Evolutionary conservation across 1,140 invertebrate species (phyloP).

Genomic region (Drosophila hydei): DNA sequence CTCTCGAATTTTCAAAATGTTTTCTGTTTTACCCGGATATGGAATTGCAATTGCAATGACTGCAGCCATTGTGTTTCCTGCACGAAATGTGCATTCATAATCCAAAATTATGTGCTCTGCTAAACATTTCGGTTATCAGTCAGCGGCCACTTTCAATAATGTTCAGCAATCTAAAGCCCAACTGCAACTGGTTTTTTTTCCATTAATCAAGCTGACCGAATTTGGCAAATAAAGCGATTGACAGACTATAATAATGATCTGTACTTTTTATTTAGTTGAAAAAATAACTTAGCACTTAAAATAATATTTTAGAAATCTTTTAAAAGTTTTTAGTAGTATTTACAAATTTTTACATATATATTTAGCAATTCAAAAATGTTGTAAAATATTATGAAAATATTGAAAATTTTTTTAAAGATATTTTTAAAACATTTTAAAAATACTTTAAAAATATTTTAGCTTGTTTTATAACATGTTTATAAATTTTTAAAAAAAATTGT

Average conservation of each 20-base stretch:
- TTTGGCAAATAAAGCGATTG: not conserved
- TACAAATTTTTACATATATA: no score
- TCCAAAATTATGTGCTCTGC: slow-evolving; percentile 36
- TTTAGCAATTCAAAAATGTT: no score
- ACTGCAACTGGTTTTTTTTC: not conserved
- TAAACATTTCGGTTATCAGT: slow-evolving; percentile 45
- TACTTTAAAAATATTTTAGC: no score
- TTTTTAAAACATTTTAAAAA: no score
- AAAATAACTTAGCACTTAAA: no score
- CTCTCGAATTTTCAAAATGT: not conserved
- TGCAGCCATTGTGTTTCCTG: slow-evolving; percentile 12
- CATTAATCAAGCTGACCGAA: slow-evolving; percentile 28
- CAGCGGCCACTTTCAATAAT: slow-evolving; percentile 27
- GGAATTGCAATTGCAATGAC: slow-evolving; percentile 11
- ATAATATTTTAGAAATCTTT: not conserved
- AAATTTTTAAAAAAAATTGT: no score
- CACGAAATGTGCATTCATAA: slow-evolving; percentile 29
- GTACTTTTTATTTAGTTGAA: no score
- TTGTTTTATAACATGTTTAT: no score
- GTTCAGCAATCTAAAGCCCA: not conserved
- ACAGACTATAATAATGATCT: not conserved
- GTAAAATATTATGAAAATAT: not conserved
- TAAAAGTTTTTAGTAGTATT: not conserved
- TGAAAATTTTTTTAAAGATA: no score
- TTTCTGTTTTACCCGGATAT: not conserved